phyloP scores from a whole-genome alignment of 2,888 invertebrate genomes.

The Drosophila robusta region DNA sequence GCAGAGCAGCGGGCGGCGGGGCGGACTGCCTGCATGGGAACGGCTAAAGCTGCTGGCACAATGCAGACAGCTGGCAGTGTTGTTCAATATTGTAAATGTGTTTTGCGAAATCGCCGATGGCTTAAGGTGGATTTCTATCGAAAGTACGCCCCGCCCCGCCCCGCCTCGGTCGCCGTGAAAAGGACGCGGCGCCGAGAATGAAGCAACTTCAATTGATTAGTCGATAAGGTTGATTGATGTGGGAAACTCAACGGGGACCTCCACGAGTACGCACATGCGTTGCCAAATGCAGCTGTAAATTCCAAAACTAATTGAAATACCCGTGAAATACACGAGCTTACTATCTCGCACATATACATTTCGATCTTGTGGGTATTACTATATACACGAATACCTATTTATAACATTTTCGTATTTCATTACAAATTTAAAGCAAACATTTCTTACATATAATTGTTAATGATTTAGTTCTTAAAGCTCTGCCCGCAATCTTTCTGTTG shows the following conservation, averaged over 20 bases:
- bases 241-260: constrained; percentile 10
- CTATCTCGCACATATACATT: neutral
- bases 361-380: no score
- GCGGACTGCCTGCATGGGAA: constrained; percentile 53
- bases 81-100: constrained; percentile 66
- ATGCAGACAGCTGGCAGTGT: constrained; percentile 72
- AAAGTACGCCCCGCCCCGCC: neutral
- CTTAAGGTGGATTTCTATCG: constrained; percentile 64
- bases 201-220: constrained; percentile 64
- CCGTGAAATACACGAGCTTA: no score
- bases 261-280: constrained; percentile 16
- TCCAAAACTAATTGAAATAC: constrained; percentile 8
- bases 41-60: constrained; percentile 63
- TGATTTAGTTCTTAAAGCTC: neutral
- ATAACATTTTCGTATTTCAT: no score
- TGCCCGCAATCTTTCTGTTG: neutral
- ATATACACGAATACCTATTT: no score
- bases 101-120: constrained; percentile 60
- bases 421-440: no score
- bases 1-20: constrained; percentile 5
- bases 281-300: constrained; percentile 20
- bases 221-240: constrained; percentile 69
- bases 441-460: no score
- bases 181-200: constrained; percentile 1
- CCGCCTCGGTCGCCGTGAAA: neutral